A percentile compares a stretch with the other conserved stretches of the same genome.
These are phyloP conservation scores for Bucorvus abyssinicus DNA, from an alignment of 2,797 vertebrate species.

Conservation along the genomic window DNA sequence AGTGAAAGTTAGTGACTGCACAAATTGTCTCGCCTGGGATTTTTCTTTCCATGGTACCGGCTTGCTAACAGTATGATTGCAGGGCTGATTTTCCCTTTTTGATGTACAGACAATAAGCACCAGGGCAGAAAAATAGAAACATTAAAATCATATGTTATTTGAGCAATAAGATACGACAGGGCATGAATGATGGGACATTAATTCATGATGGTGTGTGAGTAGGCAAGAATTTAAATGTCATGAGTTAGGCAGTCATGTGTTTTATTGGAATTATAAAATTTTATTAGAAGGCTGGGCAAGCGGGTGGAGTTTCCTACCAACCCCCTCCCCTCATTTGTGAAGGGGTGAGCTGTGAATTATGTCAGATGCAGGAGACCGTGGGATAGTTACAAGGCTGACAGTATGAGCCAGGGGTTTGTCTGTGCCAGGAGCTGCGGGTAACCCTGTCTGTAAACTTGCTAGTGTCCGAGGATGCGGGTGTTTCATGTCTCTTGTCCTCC, in stretches of 20 bases:
- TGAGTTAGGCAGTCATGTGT: conserved; percentile 7
- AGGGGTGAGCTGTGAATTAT: not conserved
- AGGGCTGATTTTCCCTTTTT: not conserved
- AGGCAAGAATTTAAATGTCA: conserved; percentile 53
- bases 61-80: not conserved
- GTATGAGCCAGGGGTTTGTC: not conserved
- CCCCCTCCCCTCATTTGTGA: not conserved
- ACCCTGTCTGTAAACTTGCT: accelerated
- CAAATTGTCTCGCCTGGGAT: not conserved
- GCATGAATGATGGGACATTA: conserved; percentile 53
- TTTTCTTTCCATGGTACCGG: not conserved
- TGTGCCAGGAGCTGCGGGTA: not conserved
- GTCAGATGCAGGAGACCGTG: accelerated
- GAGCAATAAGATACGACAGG: conserved; percentile 42
- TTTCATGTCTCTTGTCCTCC: accelerated
- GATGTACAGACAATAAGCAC: not conserved
- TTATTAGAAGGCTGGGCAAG: conserved; percentile 6
- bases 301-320: not conserved
- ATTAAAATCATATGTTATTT: conserved; percentile 43
- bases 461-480: not conserved
- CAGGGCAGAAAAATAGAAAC: conserved; percentile 30
- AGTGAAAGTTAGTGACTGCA: not conserved
- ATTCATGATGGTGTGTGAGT: conserved; percentile 43
- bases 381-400: not conserved
- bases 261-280: conserved; percentile 67